A percentile compares a stretch with the other conserved stretches of the same genome.
phyloP scores from a whole-genome alignment of 2,797 vertebrate genomes.

The Muraenolepis orangiensis region DNA sequence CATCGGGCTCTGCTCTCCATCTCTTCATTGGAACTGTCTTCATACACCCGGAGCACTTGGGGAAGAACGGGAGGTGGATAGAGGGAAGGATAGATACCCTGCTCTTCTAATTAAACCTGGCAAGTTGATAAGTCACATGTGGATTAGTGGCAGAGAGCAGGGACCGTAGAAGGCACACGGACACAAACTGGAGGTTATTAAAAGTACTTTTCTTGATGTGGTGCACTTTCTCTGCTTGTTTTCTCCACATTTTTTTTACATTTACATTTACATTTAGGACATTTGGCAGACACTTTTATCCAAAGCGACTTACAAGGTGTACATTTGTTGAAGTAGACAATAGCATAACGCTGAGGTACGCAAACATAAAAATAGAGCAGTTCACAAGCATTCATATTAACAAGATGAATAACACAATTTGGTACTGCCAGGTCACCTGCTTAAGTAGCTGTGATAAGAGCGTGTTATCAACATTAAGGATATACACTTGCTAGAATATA shows the following conservation, averaged over 20 bases:
- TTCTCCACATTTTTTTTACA: constrained; percentile 5
- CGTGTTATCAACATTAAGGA: too few relatives aligned
- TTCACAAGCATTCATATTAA: too few relatives aligned
- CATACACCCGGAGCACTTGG: constrained; percentile 41
- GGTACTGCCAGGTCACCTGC: too few relatives aligned
- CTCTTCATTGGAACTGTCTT: constrained; percentile 48
- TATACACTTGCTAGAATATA: too few relatives aligned
- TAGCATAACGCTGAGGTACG: too few relatives aligned
- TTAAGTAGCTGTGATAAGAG: too few relatives aligned
- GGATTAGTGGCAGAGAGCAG: constrained; percentile 41
- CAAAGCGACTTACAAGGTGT: too few relatives aligned
- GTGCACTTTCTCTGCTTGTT: constrained; percentile 27
- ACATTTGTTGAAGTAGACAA: too few relatives aligned
- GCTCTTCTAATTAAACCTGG: constrained; percentile 65
- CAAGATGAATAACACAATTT: too few relatives aligned
- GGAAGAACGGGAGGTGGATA: constrained; percentile 29
- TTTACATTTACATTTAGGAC: too few relatives aligned
- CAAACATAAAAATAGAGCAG: too few relatives aligned
- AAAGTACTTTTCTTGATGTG: constrained; percentile 18
- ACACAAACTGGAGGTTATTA: constrained; percentile 20
- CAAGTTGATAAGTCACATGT: constrained; percentile 65
- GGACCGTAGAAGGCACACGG: constrained; percentile 16
- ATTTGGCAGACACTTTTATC: too few relatives aligned
- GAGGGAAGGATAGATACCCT: constrained; percentile 31
- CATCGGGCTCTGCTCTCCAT: constrained; percentile 33